Base-by-base conservation (phyloP, 2,888 invertebrate species). In the Lumbricus terrestris region DNA sequence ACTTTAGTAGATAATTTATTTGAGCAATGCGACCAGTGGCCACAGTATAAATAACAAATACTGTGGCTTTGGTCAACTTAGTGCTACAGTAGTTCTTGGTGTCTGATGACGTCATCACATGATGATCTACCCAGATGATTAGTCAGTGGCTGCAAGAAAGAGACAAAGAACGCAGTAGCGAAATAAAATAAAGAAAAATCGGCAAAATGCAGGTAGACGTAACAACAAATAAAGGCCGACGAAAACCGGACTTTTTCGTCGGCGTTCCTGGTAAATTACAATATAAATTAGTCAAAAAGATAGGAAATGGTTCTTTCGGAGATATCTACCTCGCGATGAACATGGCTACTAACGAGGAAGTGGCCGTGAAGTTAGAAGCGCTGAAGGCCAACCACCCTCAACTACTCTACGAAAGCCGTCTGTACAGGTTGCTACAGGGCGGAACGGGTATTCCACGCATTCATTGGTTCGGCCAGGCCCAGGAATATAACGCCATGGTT, bases 351-450 rank as follows among this genome's bases (percentile, higher is more conserved):
- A 85, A 85, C 85, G 85, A 85, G 85, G 85, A 85, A 85, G 85
- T 85, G 85, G 85, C 85, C 85, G 85, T 85, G 85, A 85, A 85
- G 37, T 85, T 85, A 85, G 85, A 85, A 37, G 85, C 85, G 23
- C 18, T 85, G 85, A 85, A 85, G 37, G 85, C 85, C 85, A 37
- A 34, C 37, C 85, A 85, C n/a, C 85, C 85, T 85, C 85, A 85
- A 23, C 85, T 85, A 20, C 35, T 85, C 35, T 85, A 85, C 85
- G 85, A 85, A 11, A 85, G 85, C 85, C 34, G 85, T 23, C 85
- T 85, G 85, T 85, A 85, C 35, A 2, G 37, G 37, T 37, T 85
- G 85, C 23, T 85, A 85, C 85, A 85, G 35, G 85, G 85, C 35
- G 85, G 85, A 4, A 85, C 37, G 85, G 85, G 85, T 37, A 85